Evolutionary conservation across 1,140 invertebrate species (phyloP).

Genomic region (Drosophila jambulina): DNA sequence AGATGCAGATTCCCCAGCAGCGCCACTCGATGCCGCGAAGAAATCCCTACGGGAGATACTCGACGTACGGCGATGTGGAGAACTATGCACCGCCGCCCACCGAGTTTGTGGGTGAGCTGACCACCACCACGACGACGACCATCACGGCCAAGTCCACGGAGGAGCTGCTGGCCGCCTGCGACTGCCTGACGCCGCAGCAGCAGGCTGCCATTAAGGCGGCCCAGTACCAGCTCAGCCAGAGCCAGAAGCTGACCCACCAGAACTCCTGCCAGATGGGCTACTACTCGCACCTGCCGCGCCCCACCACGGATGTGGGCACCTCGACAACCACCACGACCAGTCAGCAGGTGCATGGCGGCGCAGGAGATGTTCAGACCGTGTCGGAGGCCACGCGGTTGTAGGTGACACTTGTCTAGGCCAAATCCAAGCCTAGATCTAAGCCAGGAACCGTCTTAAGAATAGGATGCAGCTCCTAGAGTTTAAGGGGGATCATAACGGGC

Average conservation of each 20-base stretch:
- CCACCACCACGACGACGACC: constrained; percentile 86
- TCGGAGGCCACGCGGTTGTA: constrained; percentile 82
- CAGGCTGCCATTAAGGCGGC: constrained; percentile 75
- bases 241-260: constrained; percentile 76
- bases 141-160: constrained; percentile 91
- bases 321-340: constrained; percentile 60
- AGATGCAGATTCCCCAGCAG: constrained; percentile 86
- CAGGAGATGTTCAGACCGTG: constrained; percentile 70
- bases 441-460: constrained; percentile 23
- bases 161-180: constrained; percentile 88
- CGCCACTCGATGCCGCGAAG: constrained; percentile 86
- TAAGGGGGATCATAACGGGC: not conserved
- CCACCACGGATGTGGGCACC: constrained; percentile 75
- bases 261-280: constrained; percentile 83
- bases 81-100: constrained; percentile 85
- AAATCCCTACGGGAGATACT: constrained; percentile 85
- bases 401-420: constrained; percentile 45
- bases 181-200: constrained; percentile 69
- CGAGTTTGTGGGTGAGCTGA: constrained; percentile 85
- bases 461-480: constrained; percentile 21
- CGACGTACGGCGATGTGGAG: constrained; percentile 84
- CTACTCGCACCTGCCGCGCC: constrained; percentile 80
- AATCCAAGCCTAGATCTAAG: not conserved
- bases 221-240: constrained; percentile 77
- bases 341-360: constrained; percentile 44